phyloP scores from a whole-genome alignment of 2,888 invertebrate species.

The Andricus curvator region DNA sequence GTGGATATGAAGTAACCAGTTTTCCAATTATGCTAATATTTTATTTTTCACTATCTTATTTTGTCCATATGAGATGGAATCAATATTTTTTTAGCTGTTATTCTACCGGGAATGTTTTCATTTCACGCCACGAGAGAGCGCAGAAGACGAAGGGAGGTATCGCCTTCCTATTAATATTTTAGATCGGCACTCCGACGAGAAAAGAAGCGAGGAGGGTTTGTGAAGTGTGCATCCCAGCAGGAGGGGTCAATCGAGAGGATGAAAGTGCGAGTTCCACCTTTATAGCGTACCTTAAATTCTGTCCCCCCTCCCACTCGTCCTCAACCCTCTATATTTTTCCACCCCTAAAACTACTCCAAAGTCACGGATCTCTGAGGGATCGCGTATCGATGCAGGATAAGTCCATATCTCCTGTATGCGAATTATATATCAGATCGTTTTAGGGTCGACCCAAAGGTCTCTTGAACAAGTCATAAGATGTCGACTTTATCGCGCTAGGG shows the following conservation, averaged over 20 bases:
- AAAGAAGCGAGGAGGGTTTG: conserved; percentile 36
- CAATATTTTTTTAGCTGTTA: conserved; percentile 19
- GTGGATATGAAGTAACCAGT: neutral
- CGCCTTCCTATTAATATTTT: conserved; percentile 72
- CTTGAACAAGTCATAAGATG: conserved; percentile 37
- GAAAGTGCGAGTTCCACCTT: conserved; percentile 48
- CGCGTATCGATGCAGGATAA: conserved; percentile 55
- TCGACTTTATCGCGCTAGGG: conserved; percentile 24
- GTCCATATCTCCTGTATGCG: conserved; percentile 46
- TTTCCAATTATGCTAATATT: too few species aligned
- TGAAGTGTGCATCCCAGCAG: conserved; percentile 47
- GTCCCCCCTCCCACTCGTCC: too few species aligned
- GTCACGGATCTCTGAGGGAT: conserved; percentile 55
- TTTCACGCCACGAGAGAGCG: conserved; percentile 48
- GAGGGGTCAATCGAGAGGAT: conserved; percentile 26
- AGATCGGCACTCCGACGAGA: conserved; percentile 50
- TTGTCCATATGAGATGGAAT: neutral
- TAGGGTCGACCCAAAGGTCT: conserved; percentile 45
- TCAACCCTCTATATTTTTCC: neutral
- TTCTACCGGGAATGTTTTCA: conserved; percentile 20
- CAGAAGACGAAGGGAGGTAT: conserved; percentile 57
- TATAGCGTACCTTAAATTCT: conserved; percentile 40
- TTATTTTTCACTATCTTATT: neutral
- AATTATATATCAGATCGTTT: conserved; percentile 55
- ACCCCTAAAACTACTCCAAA: conserved; percentile 43